phyloP scores from a whole-genome alignment of 2,797 vertebrate genomes.

The Parauchenoglanis ngamensis region DNA sequence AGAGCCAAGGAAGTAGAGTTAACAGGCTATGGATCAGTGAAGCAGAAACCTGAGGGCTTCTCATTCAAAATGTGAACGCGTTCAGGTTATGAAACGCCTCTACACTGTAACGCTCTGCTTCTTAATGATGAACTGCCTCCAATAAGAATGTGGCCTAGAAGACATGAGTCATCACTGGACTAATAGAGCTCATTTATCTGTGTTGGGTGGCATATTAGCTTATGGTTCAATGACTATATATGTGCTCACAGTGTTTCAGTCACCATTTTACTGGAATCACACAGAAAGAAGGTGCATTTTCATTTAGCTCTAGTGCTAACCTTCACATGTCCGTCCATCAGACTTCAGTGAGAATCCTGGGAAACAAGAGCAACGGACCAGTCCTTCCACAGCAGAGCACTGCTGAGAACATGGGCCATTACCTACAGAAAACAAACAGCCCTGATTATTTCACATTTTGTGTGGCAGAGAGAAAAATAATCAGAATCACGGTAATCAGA shows the following conservation, averaged over 20 bases:
- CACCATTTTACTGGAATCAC: background rate
- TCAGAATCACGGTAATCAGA: conserved; percentile 18
- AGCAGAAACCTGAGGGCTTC: conserved; percentile 47
- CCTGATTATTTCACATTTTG: background rate
- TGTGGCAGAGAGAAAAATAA: conserved; percentile 8
- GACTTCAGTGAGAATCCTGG: conserved; percentile 81
- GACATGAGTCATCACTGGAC: conserved; percentile 9
- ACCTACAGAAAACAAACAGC: conserved; percentile 65
- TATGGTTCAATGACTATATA: conserved; percentile 8
- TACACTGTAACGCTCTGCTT: conserved; percentile 15
- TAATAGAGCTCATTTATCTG: conserved; percentile 21
- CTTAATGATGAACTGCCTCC: conserved; percentile 60
- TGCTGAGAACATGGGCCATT: conserved; percentile 82
- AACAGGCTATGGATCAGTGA: conserved; percentile 64
- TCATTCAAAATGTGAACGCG: conserved; percentile 49
- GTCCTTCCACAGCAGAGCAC: conserved; percentile 70
- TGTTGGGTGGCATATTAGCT: conserved; percentile 30
- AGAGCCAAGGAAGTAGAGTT: conserved; percentile 43
- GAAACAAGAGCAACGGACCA: conserved; percentile 82
- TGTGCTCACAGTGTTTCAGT: background rate
- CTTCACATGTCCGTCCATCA: conserved; percentile 82
- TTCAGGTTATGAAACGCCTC: conserved; percentile 48
- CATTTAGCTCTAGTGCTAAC: conserved; percentile 59
- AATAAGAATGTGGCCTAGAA: conserved; percentile 59
- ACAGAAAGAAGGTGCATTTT: background rate